Conservation (phyloP, 2,888 invertebrate genomes). For the Rhingia campestris region DNA sequence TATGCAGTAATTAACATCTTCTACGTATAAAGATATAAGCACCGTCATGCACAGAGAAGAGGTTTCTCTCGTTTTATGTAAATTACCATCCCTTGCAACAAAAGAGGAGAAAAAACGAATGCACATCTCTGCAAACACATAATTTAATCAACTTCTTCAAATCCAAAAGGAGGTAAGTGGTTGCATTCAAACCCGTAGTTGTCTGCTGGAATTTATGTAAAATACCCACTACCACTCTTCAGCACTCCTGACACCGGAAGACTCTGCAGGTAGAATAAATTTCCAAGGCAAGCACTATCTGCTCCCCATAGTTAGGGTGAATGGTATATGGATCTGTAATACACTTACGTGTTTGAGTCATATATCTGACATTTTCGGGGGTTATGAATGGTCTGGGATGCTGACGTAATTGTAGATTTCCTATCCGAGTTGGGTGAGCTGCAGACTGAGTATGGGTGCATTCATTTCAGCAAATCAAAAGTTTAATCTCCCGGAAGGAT, state of each 20-base stretch:
- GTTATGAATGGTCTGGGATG: constrained; percentile 65
- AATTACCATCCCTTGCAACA: constrained; percentile 11
- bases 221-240: constrained; percentile 40
- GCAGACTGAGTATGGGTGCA: neutral
- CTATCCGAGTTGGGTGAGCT: constrained; percentile 8
- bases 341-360: constrained; percentile 43
- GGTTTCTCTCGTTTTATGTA: constrained; percentile 50
- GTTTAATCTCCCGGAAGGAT: constrained; percentile 62
- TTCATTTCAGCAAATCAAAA: constrained; percentile 57
- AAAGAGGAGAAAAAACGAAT: constrained; percentile 20
- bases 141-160: constrained; percentile 69
- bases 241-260: constrained; percentile 14
- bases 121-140: constrained; percentile 37
- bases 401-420: constrained; percentile 59
- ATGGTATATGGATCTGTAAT: constrained; percentile 32
- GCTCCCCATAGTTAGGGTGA: constrained; percentile 15
- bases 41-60: neutral
- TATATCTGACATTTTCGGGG: constrained; percentile 52
- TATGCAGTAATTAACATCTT: constrained; percentile 42
- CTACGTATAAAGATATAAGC: neutral
- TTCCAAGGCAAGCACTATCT: constrained; percentile 22
- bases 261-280: constrained; percentile 58
- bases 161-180: constrained; percentile 65
- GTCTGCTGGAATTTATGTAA: constrained; percentile 59
- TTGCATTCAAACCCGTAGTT: constrained; percentile 43